These are phyloP conservation scores for Apodemia duryi DNA, from an alignment of 2,888 invertebrate species.

Conservation along the genomic window DNA sequence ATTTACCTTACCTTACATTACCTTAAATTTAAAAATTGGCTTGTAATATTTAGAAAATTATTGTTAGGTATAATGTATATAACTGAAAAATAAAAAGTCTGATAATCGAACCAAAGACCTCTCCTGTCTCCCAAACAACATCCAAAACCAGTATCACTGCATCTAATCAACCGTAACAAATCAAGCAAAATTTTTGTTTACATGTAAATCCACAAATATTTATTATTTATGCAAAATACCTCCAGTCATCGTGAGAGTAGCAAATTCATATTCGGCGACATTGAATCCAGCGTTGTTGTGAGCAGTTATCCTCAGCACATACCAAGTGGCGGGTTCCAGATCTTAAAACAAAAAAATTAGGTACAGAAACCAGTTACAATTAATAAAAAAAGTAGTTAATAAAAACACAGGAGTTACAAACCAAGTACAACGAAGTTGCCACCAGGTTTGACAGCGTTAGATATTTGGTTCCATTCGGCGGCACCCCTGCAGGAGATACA, in stretches of 20 bases:
- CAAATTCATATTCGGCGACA: slow-evolving; percentile 96
- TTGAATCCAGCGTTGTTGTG: slow-evolving; percentile 98
- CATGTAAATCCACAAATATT: too few species aligned
- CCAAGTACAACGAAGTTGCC: slow-evolving; percentile 92
- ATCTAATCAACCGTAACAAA: too few species aligned
- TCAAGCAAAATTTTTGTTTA: too few species aligned
- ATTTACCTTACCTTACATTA: too few species aligned
- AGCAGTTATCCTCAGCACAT: slow-evolving; percentile 93
- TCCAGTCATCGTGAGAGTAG: slow-evolving; percentile 95
- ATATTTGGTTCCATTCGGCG: slow-evolving; percentile 95
- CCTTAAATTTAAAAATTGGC: too few species aligned
- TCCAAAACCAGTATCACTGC: too few species aligned
- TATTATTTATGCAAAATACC: slow-evolving; percentile 76
- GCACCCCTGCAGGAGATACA: slow-evolving; percentile 79
- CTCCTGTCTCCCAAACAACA: too few species aligned
- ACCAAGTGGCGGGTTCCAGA: slow-evolving; percentile 96
- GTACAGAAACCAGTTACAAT: not conserved
- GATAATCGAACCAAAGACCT: too few species aligned
- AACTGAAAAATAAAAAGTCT: too few species aligned
- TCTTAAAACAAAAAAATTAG: slow-evolving; percentile 62
- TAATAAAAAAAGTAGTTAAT: not conserved
- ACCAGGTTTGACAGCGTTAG: slow-evolving; percentile 94
- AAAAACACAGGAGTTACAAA: slow-evolving; percentile 34
- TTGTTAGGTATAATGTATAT: too few species aligned
- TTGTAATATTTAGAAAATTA: too few species aligned